Evolutionary conservation across 1,140 invertebrate genomes (phyloP).

Genomic region (Orius laevigatus): DNA sequence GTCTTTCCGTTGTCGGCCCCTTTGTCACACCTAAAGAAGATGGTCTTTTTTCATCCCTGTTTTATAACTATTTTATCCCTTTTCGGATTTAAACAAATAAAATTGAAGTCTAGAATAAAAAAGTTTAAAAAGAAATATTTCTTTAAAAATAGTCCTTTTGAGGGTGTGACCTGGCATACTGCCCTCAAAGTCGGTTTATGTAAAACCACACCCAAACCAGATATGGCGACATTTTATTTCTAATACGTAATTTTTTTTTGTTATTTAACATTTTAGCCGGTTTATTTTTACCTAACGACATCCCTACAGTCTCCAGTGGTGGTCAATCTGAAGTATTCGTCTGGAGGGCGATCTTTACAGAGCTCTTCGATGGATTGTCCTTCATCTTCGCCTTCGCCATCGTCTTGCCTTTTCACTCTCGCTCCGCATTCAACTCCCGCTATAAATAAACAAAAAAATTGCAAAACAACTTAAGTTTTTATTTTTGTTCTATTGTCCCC

Average conservation of each 20-base stretch:
- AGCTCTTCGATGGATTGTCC: constrained; percentile 64
- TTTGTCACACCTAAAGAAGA: constrained; percentile 62
- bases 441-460: no score
- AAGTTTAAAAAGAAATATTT: not conserved
- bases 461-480: no score
- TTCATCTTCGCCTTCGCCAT: constrained; percentile 43
- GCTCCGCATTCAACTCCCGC: not conserved
- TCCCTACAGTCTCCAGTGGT: constrained; percentile 76
- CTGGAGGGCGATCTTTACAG: constrained; percentile 65
- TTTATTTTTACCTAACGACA: constrained; percentile 65
- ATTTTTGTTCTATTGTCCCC: no score
- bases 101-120: not conserved
- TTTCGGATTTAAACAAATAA: not conserved
- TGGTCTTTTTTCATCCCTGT: constrained; percentile 1
- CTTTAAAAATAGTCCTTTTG: not conserved
- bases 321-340: constrained; percentile 76
- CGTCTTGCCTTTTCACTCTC: constrained; percentile 34
- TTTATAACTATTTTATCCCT: not conserved
- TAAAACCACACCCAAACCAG: not conserved
- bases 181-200: not conserved
- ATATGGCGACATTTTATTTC: not conserved
- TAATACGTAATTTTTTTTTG: no score
- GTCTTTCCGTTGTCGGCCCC: constrained; percentile 68
- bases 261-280: not conserved
- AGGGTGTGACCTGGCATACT: not conserved